Percentiles rank a stretch among this genome's conserved stretches.
Evolutionary conservation across 2,113 vertebrate genomes (phyloP).

Genomic region (Pandion haliaetus): DNA sequence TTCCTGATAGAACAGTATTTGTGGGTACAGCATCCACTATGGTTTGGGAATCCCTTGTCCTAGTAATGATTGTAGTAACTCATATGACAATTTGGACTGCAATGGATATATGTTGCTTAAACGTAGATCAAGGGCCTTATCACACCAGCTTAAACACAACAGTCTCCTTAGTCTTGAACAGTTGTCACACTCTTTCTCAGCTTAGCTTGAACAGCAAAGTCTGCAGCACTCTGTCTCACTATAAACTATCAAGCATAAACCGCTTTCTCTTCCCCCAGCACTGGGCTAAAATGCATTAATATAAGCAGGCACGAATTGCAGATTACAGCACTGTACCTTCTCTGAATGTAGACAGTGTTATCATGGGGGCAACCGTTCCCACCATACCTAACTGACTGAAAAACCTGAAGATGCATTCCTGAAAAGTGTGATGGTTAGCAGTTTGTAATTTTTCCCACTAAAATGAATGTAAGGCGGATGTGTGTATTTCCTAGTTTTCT

Average conservation of each 20-base stretch:
- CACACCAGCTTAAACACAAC: neutral
- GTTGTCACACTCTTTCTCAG: neutral
- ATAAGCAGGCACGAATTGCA: neutral
- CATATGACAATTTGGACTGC: neutral
- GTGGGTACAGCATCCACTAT: neutral
- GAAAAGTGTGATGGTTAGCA: neutral
- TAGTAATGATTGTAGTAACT: neutral
- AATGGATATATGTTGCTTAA: neutral
- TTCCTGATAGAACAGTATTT: neutral
- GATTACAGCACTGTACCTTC: neutral
- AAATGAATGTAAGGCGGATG: neutral
- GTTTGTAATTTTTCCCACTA: neutral
- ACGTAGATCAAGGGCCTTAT: neutral
- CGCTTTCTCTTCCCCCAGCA: neutral
- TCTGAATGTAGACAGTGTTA: neutral
- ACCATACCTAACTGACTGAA: neutral
- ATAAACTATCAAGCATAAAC: neutral
- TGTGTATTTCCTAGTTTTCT: neutral
- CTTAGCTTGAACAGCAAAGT: neutral
- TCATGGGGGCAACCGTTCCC: neutral
- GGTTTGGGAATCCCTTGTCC: neutral
- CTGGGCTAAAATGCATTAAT: neutral
- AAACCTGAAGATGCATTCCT: neutral
- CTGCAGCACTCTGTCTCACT: neutral
- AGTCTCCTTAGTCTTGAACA: neutral